Evolutionary conservation across 2,888 invertebrate genomes (phyloP).

Genomic region (Lycia hirtaria): DNA sequence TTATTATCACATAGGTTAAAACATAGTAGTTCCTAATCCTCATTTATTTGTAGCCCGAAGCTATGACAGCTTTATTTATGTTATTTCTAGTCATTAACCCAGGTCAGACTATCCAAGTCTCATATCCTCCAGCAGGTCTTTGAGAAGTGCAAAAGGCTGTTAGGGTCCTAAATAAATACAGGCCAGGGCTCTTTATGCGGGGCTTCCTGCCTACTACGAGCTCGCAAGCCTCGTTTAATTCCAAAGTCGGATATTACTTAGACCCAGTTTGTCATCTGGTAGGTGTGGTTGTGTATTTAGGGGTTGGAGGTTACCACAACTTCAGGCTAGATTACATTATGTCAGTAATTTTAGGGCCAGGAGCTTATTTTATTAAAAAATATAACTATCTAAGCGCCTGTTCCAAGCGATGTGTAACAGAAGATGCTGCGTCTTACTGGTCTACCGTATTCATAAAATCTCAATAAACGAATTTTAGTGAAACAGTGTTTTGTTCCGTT

Average conservation of each 20-base stretch:
- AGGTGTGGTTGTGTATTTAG: not conserved
- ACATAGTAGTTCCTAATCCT: not conserved
- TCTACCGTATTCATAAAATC: too few species aligned
- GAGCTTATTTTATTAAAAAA: too few species aligned
- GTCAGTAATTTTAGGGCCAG: too few species aligned
- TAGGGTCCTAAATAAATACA: not conserved
- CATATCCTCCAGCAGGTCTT: not conserved
- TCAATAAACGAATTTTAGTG: too few species aligned
- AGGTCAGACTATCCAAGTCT: conserved; percentile 1
- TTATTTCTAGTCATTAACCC: not conserved
- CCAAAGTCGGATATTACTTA: not conserved
- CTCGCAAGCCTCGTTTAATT: not conserved
- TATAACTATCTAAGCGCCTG: too few species aligned
- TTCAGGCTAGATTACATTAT: too few species aligned
- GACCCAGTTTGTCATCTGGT: not conserved
- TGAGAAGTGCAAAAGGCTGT: conserved; percentile 7
- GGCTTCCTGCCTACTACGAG: not conserved
- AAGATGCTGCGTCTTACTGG: too few species aligned
- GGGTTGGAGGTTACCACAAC: not conserved
- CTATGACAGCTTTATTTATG: not conserved
- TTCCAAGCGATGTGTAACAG: too few species aligned
- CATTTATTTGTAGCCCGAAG: not conserved
- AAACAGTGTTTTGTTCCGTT: too few species aligned
- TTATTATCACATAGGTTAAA: not conserved
- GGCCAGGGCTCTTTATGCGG: not conserved